These are phyloP conservation scores for Gopherus evgoodei DNA, from an alignment of 2,113 vertebrate genomes.

Conservation along the genomic window DNA sequence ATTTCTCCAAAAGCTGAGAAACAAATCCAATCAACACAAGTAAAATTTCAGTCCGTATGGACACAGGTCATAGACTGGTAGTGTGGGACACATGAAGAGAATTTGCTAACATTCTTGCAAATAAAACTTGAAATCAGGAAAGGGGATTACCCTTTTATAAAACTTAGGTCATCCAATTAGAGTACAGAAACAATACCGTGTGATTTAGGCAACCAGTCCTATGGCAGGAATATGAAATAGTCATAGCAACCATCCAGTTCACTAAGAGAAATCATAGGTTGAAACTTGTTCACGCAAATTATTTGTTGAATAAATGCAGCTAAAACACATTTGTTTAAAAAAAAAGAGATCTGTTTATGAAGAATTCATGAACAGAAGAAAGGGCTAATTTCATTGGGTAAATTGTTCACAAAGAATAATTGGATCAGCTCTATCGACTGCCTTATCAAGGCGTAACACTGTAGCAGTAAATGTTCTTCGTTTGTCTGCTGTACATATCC, in stretches of 20 bases:
- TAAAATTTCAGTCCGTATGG: background rate
- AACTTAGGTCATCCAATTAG: background rate
- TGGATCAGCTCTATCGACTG: background rate
- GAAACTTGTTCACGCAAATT: background rate
- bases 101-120: background rate
- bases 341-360: background rate
- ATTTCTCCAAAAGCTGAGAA: background rate
- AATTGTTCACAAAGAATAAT: background rate
- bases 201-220: background rate
- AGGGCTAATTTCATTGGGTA: background rate
- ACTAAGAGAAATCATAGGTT: accelerated
- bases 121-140: background rate
- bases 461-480: background rate
- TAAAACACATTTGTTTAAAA: background rate
- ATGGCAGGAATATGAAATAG: background rate
- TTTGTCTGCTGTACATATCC: background rate
- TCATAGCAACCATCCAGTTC: background rate
- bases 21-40: accelerated
- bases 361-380: background rate
- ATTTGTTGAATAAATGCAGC: background rate
- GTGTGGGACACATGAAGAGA: background rate
- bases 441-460: background rate
- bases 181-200: background rate
- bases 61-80: accelerated
- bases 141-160: background rate